Conservation (phyloP, 2,113 vertebrate genomes). For the Sorex araneus region DNA sequence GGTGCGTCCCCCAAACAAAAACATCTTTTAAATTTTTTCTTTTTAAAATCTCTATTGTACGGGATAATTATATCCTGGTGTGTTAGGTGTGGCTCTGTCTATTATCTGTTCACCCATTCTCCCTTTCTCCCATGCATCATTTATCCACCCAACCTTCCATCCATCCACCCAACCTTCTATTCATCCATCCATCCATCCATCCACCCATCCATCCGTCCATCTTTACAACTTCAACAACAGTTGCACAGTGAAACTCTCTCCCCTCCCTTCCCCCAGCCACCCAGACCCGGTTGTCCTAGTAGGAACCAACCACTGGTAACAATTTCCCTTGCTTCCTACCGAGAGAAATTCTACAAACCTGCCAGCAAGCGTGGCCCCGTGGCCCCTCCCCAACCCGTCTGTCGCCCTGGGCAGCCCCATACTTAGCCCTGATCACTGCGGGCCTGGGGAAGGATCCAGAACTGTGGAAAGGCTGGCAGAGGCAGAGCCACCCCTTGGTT, state of each 20-base stretch:
- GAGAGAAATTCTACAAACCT: neutral
- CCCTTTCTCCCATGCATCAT: too few relatives aligned
- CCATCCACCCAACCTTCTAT: neutral
- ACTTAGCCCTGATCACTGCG: neutral
- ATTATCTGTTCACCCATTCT: too few relatives aligned
- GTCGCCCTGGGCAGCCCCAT: neutral
- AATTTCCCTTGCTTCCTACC: neutral
- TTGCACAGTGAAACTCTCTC: neutral
- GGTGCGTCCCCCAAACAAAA: too few relatives aligned
- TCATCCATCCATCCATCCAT: neutral
- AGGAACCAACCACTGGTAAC: neutral
- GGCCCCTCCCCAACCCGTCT: neutral
- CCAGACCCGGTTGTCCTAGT: neutral
- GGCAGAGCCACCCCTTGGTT: neutral
- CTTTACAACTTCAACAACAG: neutral
- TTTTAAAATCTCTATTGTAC: too few relatives aligned
- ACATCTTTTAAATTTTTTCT: too few relatives aligned
- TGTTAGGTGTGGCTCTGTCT: too few relatives aligned
- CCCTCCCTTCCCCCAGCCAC: neutral
- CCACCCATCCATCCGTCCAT: neutral
- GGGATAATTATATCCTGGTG: too few relatives aligned
- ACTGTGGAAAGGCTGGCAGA: too few relatives aligned
- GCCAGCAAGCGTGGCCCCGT: neutral
- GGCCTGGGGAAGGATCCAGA: neutral
- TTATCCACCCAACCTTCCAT: too few relatives aligned